A percentile compares a stretch with the other conserved stretches of the same genome.
These are phyloP conservation scores for Delia radicum DNA, from an alignment of 1,140 invertebrate genomes.

Conservation along the genomic window DNA sequence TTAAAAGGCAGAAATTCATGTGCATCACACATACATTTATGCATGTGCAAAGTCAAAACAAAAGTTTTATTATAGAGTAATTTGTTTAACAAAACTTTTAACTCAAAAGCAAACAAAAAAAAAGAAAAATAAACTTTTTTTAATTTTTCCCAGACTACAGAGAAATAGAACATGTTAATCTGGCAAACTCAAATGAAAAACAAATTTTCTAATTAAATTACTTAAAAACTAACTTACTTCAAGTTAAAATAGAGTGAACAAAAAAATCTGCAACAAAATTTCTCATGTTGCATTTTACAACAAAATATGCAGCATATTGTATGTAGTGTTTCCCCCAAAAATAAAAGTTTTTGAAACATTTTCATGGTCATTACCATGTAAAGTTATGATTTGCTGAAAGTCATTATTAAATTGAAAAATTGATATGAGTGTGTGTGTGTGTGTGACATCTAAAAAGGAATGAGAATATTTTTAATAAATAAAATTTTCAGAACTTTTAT, in stretches of 20 bases:
- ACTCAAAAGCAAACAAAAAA: background rate
- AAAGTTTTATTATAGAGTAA: background rate
- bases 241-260: background rate
- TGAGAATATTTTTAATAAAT: no score
- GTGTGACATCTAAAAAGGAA: no score
- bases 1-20: background rate
- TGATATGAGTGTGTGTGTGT: no score
- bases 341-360: background rate
- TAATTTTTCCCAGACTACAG: background rate
- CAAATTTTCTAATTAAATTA: conserved; percentile 11
- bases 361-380: background rate
- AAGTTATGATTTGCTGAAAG: background rate
- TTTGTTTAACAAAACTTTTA: background rate
- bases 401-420: background rate
- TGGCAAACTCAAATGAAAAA: background rate
- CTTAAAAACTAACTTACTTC: background rate
- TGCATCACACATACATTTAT: background rate
- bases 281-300: background rate
- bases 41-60: background rate
- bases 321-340: background rate
- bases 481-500: no score
- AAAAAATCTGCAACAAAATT: background rate
- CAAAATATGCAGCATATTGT: background rate
- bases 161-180: background rate
- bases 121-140: background rate